Conservation (phyloP, 2,113 vertebrate species). For the Rana temporaria region DNA sequence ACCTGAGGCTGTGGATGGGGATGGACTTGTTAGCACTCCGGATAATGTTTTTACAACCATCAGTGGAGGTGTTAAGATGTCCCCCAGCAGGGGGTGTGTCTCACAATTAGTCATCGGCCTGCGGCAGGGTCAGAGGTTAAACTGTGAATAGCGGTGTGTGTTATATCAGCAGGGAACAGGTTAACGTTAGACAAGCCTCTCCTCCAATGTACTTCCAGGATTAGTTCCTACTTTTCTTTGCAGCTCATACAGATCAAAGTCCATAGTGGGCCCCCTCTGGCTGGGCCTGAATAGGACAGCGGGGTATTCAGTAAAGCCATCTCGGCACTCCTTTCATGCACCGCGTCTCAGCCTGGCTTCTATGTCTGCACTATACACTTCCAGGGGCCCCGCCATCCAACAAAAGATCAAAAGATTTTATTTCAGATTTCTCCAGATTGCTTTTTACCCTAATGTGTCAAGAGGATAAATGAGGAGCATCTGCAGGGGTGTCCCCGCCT, state of each 20-base stretch:
- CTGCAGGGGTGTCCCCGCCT: neutral
- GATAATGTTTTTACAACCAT: too few relatives aligned
- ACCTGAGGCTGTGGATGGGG: too few relatives aligned
- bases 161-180: conserved; percentile 12
- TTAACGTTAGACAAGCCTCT: neutral
- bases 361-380: conserved; percentile 30
- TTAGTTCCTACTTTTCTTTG: conserved; percentile 25
- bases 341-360: neutral
- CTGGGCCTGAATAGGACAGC: conserved; percentile 45
- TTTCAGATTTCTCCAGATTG: conserved; percentile 20
- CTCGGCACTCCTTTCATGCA: conserved; percentile 13
- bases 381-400: conserved; percentile 3
- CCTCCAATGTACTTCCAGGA: conserved; percentile 9
- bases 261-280: neutral
- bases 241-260: conserved; percentile 28
- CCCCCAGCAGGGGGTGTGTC: too few relatives aligned
- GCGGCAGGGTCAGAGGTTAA: neutral
- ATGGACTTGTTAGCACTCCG: too few relatives aligned
- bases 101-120: neutral
- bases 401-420: conserved; percentile 43
- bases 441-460: conserved; percentile 31
- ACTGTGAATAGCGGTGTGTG: neutral
- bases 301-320: conserved; percentile 25
- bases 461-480: conserved; percentile 32
- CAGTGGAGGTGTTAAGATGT: too few relatives aligned